A percentile compares a stretch with the other conserved stretches of the same genome.
phyloP scores from a whole-genome alignment of 2,113 vertebrate species.

The Ursus arctos region DNA sequence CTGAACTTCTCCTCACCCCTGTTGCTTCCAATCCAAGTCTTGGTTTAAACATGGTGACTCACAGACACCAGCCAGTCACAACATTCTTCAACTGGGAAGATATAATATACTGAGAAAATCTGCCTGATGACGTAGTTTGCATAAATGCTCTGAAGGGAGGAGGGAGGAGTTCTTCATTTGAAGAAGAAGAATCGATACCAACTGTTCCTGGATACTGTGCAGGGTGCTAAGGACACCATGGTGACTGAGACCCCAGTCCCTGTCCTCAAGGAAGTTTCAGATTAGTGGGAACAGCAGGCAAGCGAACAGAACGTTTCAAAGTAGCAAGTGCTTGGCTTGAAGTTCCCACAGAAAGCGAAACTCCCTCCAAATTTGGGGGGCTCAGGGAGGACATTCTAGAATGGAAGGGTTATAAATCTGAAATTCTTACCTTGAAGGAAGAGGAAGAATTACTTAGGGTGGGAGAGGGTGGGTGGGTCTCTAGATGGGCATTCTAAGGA shows the following conservation, averaged over 20 bases:
- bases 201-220: background rate
- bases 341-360: background rate
- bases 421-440: background rate
- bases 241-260: background rate
- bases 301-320: background rate
- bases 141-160: background rate
- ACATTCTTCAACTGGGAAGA: background rate
- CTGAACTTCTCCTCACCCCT: conserved; percentile 3
- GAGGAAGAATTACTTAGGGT: too few species aligned
- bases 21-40: background rate
- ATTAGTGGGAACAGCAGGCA: background rate
- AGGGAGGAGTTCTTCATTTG: background rate
- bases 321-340: background rate
- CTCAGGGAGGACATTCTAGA: background rate
- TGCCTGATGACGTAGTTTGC: background rate
- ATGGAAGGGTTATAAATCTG: background rate
- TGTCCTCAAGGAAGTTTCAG: background rate
- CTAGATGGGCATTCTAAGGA: background rate
- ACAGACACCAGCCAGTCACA: background rate
- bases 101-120: background rate
- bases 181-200: background rate
- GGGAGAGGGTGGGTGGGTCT: background rate
- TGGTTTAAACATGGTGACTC: conserved; percentile 27
- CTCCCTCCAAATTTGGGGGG: background rate
- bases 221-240: background rate